These are phyloP conservation scores for Baccha elongata DNA, from an alignment of 2,888 invertebrate genomes.

Conservation along the genomic window DNA sequence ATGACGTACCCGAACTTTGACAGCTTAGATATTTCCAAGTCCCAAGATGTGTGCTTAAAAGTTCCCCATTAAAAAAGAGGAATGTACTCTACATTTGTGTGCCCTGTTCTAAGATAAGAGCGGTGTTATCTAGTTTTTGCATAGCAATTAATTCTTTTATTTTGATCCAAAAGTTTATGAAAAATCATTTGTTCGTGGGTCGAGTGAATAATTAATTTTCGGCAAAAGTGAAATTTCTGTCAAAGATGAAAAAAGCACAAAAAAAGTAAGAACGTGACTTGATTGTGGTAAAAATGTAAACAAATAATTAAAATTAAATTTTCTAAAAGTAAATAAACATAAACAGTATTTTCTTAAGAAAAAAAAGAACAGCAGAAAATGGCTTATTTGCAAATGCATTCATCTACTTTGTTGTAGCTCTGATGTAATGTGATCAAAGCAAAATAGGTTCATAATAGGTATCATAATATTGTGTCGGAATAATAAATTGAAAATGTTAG, in stretches of 20 bases:
- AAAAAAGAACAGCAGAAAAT: not conserved
- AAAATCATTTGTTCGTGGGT: not conserved
- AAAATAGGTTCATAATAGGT: too few species aligned
- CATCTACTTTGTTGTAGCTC: not conserved
- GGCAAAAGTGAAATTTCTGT: not conserved
- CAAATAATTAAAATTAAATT: not conserved
- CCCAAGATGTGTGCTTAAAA: too few species aligned
- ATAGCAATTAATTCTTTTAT: not conserved
- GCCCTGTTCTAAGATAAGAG: conserved; percentile 13
- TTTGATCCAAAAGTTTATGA: not conserved
- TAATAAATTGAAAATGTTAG: too few species aligned
- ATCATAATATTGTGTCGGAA: too few species aligned
- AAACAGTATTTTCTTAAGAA: not conserved
- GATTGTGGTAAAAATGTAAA: not conserved
- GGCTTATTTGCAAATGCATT: conserved; percentile 4
- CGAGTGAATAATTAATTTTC: conserved; percentile 22
- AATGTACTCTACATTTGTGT: conserved; percentile 18
- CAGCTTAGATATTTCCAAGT: too few species aligned
- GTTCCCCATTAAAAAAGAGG: too few species aligned
- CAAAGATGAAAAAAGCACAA: conserved; percentile 36
- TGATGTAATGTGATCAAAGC: too few species aligned
- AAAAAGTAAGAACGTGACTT: conserved; percentile 54
- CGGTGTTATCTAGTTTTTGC: conserved; percentile 29
- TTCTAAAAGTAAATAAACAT: not conserved
- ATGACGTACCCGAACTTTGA: too few species aligned